Conservation (phyloP, 2,888 invertebrate genomes). For the Agrochola macilenta region DNA sequence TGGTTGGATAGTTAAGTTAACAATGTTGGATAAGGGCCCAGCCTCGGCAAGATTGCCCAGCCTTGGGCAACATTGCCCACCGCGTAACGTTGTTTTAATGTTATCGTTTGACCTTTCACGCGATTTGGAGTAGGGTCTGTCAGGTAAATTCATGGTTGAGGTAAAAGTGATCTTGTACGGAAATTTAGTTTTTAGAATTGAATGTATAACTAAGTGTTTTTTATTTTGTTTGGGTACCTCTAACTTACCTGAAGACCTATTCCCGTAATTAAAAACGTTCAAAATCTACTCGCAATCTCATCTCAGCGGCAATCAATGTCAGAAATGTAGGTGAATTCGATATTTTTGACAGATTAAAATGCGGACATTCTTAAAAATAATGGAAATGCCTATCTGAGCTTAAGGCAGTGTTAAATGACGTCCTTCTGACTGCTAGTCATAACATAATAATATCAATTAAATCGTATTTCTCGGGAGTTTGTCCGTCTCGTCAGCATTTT, state of each 20-base stretch:
- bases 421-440: not conserved
- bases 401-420: not conserved
- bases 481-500: not conserved
- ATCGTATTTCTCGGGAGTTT: not conserved
- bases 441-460: not conserved
- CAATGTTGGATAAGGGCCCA: conserved; percentile 16
- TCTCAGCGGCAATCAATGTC: no score
- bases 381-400: no score
- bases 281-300: no score
- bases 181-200: not conserved
- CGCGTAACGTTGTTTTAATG: conserved; percentile 30
- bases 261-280: no score
- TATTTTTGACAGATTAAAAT: no score
- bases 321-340: no score
- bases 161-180: conserved; percentile 3
- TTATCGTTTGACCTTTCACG: conserved; percentile 33
- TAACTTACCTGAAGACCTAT: no score
- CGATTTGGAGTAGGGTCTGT: conserved; percentile 15
- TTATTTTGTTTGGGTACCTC: no score
- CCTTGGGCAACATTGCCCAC: conserved; percentile 26
- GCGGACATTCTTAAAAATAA: no score
- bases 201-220: not conserved
- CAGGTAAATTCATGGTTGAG: conserved; percentile 14
- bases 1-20: conserved; percentile 50
- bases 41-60: not conserved